phyloP scores from a whole-genome alignment of 2,113 vertebrate genomes.

The Clupea harengus region DNA sequence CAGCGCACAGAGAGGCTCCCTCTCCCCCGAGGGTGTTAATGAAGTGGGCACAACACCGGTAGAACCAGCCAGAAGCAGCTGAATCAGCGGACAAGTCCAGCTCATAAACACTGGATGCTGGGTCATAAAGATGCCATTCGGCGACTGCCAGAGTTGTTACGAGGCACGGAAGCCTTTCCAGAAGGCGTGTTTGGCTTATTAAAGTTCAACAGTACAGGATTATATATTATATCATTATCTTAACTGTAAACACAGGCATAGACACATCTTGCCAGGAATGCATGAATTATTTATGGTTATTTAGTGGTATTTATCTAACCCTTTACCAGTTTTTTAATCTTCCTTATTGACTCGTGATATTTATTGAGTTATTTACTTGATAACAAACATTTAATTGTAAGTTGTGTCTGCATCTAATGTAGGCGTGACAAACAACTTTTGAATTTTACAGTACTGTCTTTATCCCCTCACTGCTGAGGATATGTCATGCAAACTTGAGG shows the following conservation, averaged over 20 bases:
- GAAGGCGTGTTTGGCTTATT: background rate
- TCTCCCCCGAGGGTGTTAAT: constrained; percentile 30
- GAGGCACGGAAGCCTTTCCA: background rate
- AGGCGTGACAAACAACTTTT: too few relatives aligned
- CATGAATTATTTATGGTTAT: background rate
- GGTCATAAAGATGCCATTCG: constrained; percentile 23
- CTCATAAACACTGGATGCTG: constrained; percentile 23
- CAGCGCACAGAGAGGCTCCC: background rate
- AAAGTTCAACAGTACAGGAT: background rate
- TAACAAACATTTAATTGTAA: background rate
- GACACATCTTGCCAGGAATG: too few relatives aligned
- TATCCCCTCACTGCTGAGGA: too few relatives aligned
- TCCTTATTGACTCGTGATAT: background rate
- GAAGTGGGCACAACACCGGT: constrained; percentile 27
- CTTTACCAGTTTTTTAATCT: background rate
- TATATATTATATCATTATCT: background rate
- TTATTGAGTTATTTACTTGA: background rate
- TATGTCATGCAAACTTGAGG: too few relatives aligned
- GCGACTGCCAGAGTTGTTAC: background rate
- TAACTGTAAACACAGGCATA: background rate
- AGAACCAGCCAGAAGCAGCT: constrained; percentile 14
- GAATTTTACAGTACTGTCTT: too few relatives aligned
- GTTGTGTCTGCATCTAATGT: too few relatives aligned
- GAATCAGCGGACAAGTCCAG: constrained; percentile 25
- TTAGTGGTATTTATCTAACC: background rate